These are phyloP conservation scores for Campoplex nolae DNA, from an alignment of 2,888 invertebrate species.

Conservation along the genomic window DNA sequence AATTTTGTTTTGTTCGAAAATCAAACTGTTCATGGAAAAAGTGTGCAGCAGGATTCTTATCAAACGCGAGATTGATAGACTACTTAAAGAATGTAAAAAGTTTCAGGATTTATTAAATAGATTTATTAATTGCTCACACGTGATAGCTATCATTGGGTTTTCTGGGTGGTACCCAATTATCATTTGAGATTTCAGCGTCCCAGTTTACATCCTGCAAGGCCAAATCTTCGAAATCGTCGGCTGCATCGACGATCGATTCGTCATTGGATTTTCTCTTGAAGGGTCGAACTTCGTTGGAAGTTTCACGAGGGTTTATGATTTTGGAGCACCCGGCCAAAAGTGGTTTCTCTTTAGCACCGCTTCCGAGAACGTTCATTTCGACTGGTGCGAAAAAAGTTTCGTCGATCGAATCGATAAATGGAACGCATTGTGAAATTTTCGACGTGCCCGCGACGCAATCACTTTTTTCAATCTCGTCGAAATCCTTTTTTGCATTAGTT, in stretches of 20 bases:
- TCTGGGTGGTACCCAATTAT: constrained; percentile 63
- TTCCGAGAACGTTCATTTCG: constrained; percentile 30
- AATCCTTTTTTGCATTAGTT: not conserved
- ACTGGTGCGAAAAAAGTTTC: constrained; percentile 76
- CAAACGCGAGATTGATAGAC: no score
- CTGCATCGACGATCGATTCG: not conserved
- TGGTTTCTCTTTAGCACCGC: not conserved
- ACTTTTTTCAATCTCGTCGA: not conserved
- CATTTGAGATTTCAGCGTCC: constrained; percentile 63
- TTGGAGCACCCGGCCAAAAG: constrained; percentile 13
- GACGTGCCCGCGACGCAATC: constrained; percentile 1
- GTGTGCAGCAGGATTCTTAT: no score
- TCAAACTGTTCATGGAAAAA: no score
- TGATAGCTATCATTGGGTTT: constrained; percentile 71
- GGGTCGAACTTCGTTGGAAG: not conserved
- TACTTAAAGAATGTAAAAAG: not conserved
- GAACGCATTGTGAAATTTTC: not conserved
- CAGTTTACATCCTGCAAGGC: constrained; percentile 58
- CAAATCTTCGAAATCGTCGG: constrained; percentile 53
- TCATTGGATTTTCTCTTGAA: constrained; percentile 26
- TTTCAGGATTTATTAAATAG: not conserved
- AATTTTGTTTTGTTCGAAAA: no score
- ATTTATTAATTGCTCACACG: constrained; percentile 61
- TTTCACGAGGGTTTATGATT: not conserved
- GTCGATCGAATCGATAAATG: constrained; percentile 61